Evolutionary conservation across 2,888 invertebrate genomes (phyloP), one percentile per base, ranked within the genome.

Genomic region (Andrena haemorrhoa): DNA sequence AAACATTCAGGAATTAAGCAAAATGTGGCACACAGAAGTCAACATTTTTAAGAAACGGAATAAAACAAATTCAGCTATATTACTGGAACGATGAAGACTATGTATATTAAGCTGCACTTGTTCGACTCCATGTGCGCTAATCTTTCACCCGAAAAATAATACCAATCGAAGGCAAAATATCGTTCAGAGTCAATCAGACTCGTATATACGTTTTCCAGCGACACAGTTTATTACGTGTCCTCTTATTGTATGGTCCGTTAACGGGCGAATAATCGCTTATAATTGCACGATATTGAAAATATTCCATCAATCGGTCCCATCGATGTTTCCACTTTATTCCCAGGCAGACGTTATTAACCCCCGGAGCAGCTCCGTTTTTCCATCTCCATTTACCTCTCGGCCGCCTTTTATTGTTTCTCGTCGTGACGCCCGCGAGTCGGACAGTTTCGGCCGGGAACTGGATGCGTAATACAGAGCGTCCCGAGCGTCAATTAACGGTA

Each of bases 401-500:
- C 64, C 74, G 68, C 53, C n/a, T 69, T 33, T 72, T 26, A 82
- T 73, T 70, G 82, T 82, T 76, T 76, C 77, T 81, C 81, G 66
- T 69, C 70, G 35, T 70, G 82, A 82, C 70, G 61, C 58, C 70
- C 72, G 77, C 72, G 73, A 63, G n/a, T 76, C 68, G 70, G 74
- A 79, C 79, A 66, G 73, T 76, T 76, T 71, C 74, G 77, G 65
- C 73, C 69, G 64, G n/a, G 53, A 74, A 66, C 70, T 65, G 82
- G 73, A 64, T 70, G 73, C 58, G 69, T 79, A 68, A 79, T 61
- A 73, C 75, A 65, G 64, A 51, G 78, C 64, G 51, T 63, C 31
- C 47, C 70, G 76, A 63, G 61, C 79, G 79, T 75, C 84, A 80
- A 84, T 84, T 84, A 84, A 84, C 83, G 83, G 80, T 83, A 77